A percentile compares a stretch with the other conserved stretches of the same genome.
phyloP scores from a whole-genome alignment of 2,888 invertebrate genomes.

The Agriopis marginaria region DNA sequence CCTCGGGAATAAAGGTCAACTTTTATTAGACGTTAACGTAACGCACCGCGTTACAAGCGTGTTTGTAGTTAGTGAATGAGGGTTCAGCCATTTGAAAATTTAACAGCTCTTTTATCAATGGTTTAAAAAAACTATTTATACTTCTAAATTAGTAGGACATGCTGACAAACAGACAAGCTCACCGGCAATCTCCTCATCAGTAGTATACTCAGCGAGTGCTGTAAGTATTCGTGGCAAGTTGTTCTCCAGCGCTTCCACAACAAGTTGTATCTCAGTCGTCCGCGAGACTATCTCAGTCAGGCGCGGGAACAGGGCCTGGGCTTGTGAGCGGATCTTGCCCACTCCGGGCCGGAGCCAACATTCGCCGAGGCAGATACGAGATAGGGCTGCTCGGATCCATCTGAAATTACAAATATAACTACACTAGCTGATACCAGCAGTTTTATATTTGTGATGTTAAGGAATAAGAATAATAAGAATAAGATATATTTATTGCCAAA shows the following conservation, averaged over 20 bases:
- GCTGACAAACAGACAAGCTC: conserved; percentile 19
- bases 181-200: conserved; percentile 82
- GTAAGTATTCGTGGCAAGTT: conserved; percentile 76
- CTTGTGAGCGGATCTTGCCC: conserved; percentile 79
- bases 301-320: conserved; percentile 77
- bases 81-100: too few species aligned
- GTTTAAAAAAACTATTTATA: too few species aligned
- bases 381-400: conserved; percentile 81
- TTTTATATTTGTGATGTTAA: too few species aligned
- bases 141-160: not conserved
- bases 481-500: too few species aligned
- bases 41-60: too few species aligned
- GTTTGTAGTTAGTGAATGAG: too few species aligned
- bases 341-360: conserved; percentile 80
- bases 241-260: conserved; percentile 75
- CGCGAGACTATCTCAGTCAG: conserved; percentile 74
- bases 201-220: conserved; percentile 78
- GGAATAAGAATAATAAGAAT: too few species aligned
- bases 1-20: too few species aligned
- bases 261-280: conserved; percentile 69
- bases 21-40: too few species aligned
- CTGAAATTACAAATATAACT: conserved; percentile 50
- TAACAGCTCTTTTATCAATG: too few species aligned
- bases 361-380: conserved; percentile 78
- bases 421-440: too few species aligned